A percentile compares a stretch with the other conserved stretches of the same genome.
Evolutionary conservation across 2,797 vertebrate species (phyloP).

Genomic region (Esox masquinongy): DNA sequence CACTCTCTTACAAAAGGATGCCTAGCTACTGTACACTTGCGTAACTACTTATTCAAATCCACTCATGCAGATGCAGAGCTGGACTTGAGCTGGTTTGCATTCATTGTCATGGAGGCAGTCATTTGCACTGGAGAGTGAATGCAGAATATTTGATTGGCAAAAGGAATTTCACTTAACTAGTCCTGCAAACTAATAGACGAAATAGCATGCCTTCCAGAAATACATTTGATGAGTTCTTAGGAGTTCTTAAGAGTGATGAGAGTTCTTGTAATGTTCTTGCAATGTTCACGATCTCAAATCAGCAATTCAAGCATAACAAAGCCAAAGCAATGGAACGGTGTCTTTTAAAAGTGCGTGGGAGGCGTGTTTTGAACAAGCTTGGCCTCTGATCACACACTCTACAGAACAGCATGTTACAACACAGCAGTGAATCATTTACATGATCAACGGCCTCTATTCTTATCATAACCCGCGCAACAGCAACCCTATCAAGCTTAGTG

Average conservation of each 20-base stretch:
- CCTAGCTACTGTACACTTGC: conserved; percentile 26
- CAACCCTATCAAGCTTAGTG: not conserved
- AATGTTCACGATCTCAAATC: not conserved
- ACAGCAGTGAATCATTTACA: conserved; percentile 12
- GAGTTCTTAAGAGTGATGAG: not conserved
- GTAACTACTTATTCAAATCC: conserved; percentile 32
- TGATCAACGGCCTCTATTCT: not conserved
- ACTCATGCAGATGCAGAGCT: conserved; percentile 18
- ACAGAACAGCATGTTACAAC: not conserved
- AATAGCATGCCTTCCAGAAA: not conserved
- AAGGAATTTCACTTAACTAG: not conserved
- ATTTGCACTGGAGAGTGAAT: conserved; percentile 14
- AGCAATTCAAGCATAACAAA: not conserved
- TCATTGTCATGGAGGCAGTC: conserved; percentile 12
- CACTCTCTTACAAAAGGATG: not conserved
- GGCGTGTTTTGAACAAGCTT: not conserved
- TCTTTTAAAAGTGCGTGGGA: not conserved
- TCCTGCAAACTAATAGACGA: not conserved
- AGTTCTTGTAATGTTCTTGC: not conserved
- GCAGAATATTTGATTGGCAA: not conserved
- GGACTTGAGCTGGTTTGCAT: not conserved
- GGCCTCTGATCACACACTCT: conserved; percentile 3
- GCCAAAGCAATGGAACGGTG: not conserved
- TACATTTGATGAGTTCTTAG: not conserved
- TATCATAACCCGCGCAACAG: not conserved